These are phyloP conservation scores for Mythimna ferrago DNA, from an alignment of 2,888 invertebrate genomes.

Conservation along the genomic window DNA sequence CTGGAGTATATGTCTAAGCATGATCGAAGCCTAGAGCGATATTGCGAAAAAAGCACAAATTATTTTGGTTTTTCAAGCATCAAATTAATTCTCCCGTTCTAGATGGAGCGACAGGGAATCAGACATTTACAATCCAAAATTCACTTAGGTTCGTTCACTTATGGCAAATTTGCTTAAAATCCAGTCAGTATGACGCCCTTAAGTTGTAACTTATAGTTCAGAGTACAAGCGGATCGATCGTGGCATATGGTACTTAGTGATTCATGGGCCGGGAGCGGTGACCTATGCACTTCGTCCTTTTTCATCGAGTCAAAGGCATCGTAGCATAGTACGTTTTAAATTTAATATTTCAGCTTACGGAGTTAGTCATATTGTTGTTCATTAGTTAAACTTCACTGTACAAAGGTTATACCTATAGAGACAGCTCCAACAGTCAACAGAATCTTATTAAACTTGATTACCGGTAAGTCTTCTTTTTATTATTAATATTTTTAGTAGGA, in stretches of 20 bases:
- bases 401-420: too few species aligned
- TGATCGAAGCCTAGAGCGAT: background rate
- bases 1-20: background rate
- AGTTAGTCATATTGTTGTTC: background rate
- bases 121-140: background rate
- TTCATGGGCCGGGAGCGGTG: background rate
- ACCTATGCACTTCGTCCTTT: conserved; percentile 12
- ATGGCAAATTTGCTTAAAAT: background rate
- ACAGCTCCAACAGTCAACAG: too few species aligned
- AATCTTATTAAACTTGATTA: too few species aligned
- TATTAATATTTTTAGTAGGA: too few species aligned
- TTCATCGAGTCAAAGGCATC: background rate
- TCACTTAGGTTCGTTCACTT: background rate
- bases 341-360: background rate
- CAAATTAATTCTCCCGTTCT: background rate
- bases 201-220: too few species aligned
- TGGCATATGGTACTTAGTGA: background rate
- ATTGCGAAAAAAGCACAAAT: too few species aligned
- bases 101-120: background rate
- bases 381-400: background rate
- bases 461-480: too few species aligned
- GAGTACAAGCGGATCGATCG: conserved; percentile 20
- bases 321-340: background rate
- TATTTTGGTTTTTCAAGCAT: too few species aligned
- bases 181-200: too few species aligned